phyloP scores from a whole-genome alignment of 1,140 invertebrate species.

The Harpegnathos saltator region DNA sequence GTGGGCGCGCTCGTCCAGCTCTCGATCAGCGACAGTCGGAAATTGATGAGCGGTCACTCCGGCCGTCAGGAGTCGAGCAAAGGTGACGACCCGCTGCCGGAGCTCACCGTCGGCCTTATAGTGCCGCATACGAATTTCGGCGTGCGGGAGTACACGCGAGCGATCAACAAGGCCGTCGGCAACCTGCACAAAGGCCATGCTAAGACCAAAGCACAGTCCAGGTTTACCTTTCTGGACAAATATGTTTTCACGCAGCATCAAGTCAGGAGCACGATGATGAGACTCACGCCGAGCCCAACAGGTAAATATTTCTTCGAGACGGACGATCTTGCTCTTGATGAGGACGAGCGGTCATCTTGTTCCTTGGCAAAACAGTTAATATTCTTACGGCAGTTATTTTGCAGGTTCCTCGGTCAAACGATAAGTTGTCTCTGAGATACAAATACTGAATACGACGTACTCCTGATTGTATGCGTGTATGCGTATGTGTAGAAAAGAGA shows the following conservation, averaged over 20 bases:
- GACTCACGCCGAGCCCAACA: conserved; percentile 91
- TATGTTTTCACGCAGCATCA: conserved; percentile 88
- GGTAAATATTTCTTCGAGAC: conserved; percentile 87
- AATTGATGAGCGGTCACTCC: conserved; percentile 27
- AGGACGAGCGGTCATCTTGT: too few species aligned
- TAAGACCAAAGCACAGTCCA: conserved; percentile 76
- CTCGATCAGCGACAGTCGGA: conserved; percentile 55
- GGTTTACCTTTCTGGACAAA: conserved; percentile 88
- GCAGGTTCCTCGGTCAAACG: background rate
- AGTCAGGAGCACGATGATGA: conserved; percentile 89
- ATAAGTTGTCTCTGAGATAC: background rate
- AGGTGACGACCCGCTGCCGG: conserved; percentile 67
- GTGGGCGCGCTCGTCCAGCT: conserved; percentile 69
- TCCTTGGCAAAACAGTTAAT: background rate
- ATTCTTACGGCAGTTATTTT: background rate
- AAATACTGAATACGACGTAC: too few species aligned
- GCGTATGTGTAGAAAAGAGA: too few species aligned
- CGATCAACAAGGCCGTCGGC: conserved; percentile 88
- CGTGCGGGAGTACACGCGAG: conserved; percentile 89
- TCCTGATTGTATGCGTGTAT: too few species aligned
- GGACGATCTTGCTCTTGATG: too few species aligned
- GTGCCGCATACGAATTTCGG: conserved; percentile 89
- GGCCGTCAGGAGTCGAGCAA: conserved; percentile 20
- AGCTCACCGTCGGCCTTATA: conserved; percentile 88
- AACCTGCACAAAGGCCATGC: conserved; percentile 87